phyloP scores from a whole-genome alignment of 1,140 invertebrate species.

The Lasioglossum albipes region DNA sequence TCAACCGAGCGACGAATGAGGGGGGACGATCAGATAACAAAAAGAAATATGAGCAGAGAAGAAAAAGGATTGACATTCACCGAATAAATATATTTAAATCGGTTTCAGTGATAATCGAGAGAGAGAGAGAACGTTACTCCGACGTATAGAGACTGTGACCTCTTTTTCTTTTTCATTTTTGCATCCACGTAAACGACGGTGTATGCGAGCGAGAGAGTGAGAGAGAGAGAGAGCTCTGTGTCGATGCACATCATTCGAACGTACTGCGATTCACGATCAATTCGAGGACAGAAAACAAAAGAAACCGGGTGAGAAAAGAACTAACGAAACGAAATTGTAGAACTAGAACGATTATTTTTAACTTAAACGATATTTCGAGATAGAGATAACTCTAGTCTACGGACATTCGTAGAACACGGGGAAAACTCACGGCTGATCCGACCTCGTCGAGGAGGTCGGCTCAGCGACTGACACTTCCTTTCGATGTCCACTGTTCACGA shows the following conservation, averaged over 20 bases:
- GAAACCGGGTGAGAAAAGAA: too few relatives aligned
- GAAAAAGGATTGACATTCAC: slow-evolving; percentile 27
- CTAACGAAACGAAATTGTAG: slow-evolving; percentile 33
- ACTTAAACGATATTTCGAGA: slow-evolving; percentile 50
- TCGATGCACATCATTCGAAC: slow-evolving; percentile 27
- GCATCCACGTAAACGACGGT: too few relatives aligned
- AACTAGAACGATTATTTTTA: slow-evolving; percentile 50
- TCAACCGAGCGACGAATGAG: slow-evolving; percentile 27
- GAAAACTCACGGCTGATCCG: slow-evolving; percentile 40
- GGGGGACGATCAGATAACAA: background rate
- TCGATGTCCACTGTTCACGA: slow-evolving; percentile 59
- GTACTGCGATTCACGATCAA: slow-evolving; percentile 37
- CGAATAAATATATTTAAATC: slow-evolving; percentile 10
- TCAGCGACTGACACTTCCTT: slow-evolving; percentile 57
- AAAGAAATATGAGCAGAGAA: slow-evolving; percentile 4
- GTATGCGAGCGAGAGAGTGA: too few relatives aligned
- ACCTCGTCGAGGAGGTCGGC: slow-evolving; percentile 25
- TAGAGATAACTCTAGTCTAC: slow-evolving; percentile 61
- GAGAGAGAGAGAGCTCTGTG: slow-evolving; percentile 8
- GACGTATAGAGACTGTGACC: slow-evolving; percentile 42
- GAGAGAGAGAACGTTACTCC: slow-evolving; percentile 15
- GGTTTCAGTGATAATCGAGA: slow-evolving; percentile 44
- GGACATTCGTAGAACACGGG: slow-evolving; percentile 52
- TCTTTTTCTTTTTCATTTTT: slow-evolving; percentile 41
- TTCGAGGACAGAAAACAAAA: slow-evolving; percentile 3